phyloP scores from a whole-genome alignment of 2,797 vertebrate species.

The Oreochromis mossambicus region DNA sequence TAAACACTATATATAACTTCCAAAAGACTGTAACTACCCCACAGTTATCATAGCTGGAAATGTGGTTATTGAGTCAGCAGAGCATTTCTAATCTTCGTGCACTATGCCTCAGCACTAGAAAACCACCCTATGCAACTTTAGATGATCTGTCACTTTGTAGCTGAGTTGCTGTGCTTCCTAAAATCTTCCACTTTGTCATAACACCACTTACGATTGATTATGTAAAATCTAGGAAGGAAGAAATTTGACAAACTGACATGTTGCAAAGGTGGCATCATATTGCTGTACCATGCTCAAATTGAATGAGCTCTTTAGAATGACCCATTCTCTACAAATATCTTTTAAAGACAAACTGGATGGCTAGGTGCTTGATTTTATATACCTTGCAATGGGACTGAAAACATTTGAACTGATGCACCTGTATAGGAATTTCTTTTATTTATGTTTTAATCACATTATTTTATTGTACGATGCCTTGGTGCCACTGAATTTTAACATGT shows the following conservation, averaged over 20 bases:
- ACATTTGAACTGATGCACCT: background rate
- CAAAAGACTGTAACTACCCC: background rate
- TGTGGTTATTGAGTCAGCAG: background rate
- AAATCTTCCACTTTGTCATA: background rate
- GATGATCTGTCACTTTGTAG: background rate
- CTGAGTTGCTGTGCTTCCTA: background rate
- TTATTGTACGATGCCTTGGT: no score
- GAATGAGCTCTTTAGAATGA: background rate
- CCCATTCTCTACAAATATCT: background rate
- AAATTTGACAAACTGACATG: background rate
- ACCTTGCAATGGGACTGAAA: background rate
- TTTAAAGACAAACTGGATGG: background rate
- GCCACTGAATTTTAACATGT: no score
- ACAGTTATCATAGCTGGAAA: background rate
- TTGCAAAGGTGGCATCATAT: background rate
- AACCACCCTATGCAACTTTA: background rate
- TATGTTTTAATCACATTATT: no score
- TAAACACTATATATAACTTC: background rate
- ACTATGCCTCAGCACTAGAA: background rate
- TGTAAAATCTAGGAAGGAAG: background rate
- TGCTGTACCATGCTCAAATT: background rate
- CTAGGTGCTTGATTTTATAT: background rate
- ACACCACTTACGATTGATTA: background rate
- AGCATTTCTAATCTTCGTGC: background rate
- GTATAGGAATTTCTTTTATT: no score